phyloP scores from a whole-genome alignment of 2,888 invertebrate genomes.

The Monopis laevigella region DNA sequence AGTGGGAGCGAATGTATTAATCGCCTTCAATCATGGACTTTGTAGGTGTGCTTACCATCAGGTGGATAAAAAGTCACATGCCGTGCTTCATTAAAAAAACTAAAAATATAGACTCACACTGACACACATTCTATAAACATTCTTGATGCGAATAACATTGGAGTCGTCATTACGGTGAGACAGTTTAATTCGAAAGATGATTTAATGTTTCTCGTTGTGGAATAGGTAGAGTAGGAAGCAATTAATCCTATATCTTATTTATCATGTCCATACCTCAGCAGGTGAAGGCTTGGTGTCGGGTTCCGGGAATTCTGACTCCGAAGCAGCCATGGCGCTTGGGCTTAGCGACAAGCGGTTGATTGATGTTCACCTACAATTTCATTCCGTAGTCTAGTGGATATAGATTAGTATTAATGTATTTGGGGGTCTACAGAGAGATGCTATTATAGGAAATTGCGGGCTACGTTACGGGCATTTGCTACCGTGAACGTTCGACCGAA shows the following conservation, averaged over 20 bases:
- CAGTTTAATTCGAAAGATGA: conserved; percentile 43
- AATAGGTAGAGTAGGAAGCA: conserved; percentile 53
- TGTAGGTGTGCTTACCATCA: too few relatives aligned
- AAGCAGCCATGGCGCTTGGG: conserved; percentile 15
- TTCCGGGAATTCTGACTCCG: conserved; percentile 30
- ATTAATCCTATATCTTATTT: conserved; percentile 58
- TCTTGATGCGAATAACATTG: conserved; percentile 24
- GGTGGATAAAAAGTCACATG: too few relatives aligned
- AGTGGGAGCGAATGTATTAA: too few relatives aligned
- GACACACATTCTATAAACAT: conserved; percentile 9
- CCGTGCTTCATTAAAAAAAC: background rate
- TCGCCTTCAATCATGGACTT: too few relatives aligned
- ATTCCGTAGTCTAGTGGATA: too few relatives aligned
- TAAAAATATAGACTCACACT: background rate
- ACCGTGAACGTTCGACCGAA: too few relatives aligned
- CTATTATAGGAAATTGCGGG: too few relatives aligned
- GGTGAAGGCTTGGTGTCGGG: conserved; percentile 39
- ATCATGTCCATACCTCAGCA: conserved; percentile 53
- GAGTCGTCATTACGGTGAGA: conserved; percentile 37
- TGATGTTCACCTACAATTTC: too few relatives aligned
- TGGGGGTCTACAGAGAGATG: too few relatives aligned
- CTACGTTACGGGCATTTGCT: too few relatives aligned
- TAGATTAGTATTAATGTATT: too few relatives aligned
- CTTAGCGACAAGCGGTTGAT: conserved; percentile 14
- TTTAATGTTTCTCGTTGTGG: conserved; percentile 29